Evolutionary conservation across 2,113 vertebrate species (phyloP).

Genomic region (Mustelus asterias): DNA sequence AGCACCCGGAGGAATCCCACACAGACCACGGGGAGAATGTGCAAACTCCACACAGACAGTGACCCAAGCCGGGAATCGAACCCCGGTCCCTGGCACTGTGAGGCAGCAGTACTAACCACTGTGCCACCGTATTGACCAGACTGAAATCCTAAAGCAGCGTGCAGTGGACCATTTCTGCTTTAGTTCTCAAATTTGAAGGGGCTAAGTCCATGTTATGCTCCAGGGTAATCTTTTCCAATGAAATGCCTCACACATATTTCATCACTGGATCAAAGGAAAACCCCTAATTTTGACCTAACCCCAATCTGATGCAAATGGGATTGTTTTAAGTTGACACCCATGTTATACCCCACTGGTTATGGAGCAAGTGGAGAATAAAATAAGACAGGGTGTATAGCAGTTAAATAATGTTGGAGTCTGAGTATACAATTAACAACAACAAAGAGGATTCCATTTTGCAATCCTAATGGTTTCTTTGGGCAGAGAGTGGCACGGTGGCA

Average conservation of each 20-base stretch:
- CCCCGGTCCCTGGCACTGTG: too few species aligned
- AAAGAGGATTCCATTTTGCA: neutral
- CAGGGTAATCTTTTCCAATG: neutral
- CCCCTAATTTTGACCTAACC: neutral
- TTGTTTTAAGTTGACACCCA: neutral
- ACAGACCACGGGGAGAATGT: too few species aligned
- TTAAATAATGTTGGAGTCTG: neutral
- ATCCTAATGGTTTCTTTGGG: neutral
- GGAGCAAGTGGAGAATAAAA: neutral
- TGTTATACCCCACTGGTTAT: neutral
- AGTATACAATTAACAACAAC: neutral
- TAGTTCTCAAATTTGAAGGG: neutral
- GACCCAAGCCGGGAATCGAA: too few species aligned
- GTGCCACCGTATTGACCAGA: neutral
- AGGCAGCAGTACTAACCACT: too few species aligned
- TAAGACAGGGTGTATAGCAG: neutral
- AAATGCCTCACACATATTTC: neutral
- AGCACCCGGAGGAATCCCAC: too few species aligned
- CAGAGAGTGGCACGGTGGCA: too few species aligned
- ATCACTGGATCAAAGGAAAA: neutral
- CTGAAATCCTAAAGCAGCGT: conserved; percentile 14
- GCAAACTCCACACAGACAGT: too few species aligned
- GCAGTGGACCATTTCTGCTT: neutral
- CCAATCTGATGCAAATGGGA: neutral
- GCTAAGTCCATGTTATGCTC: neutral